Conservation (phyloP, 37 sponge, comb jelly and placozoan species). For the Hexactinellida sp. region DNA sequence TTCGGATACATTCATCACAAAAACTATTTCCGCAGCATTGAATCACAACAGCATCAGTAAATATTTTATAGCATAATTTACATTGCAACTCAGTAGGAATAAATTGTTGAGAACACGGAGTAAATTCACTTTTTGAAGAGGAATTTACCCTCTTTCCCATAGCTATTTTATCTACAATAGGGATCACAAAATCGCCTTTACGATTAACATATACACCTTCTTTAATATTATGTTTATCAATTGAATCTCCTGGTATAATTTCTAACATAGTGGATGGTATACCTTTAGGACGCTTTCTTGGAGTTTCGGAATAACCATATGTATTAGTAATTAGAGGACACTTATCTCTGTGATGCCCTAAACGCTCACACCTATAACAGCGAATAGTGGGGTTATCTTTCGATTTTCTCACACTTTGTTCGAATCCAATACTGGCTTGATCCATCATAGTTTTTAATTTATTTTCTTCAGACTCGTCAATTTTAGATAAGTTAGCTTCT, state of each 20-base stretch:
- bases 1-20: constrained; percentile 6
- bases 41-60: not conserved
- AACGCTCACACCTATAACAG: not conserved
- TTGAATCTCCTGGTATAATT: not conserved
- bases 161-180: not conserved
- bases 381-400: not conserved
- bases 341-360: not conserved
- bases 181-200: not conserved
- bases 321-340: not conserved
- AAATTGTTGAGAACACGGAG: not conserved
- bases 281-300: not conserved
- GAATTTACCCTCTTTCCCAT: not conserved
- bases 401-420: not conserved
- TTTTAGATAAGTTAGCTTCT: not conserved
- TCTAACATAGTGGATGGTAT: not conserved
- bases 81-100: not conserved
- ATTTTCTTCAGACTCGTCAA: not conserved
- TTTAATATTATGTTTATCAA: not conserved
- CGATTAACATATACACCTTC: not conserved
- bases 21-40: not conserved
- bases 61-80: not conserved
- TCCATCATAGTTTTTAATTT: not conserved
- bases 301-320: not conserved
- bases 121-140: not conserved
- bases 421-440: not conserved